Base-by-base conservation (phyloP, 2,888 invertebrate species). In the Leucophenga montana region DNA sequence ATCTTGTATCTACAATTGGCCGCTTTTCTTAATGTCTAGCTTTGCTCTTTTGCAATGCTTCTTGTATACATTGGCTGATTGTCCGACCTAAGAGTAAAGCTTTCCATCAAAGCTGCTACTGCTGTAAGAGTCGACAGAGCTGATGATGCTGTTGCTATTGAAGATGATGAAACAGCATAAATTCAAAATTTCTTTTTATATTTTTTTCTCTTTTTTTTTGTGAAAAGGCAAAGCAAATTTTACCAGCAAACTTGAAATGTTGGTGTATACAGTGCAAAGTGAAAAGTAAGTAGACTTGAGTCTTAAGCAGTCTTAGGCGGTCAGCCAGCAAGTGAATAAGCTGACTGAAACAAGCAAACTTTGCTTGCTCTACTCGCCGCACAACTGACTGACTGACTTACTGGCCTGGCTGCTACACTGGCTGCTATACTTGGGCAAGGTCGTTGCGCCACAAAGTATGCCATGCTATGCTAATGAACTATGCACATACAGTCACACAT, bases 201-300 rank as follows among this genome's bases (percentile, higher is more conserved):
- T 46, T 13, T 46, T 3, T 2, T 13, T 46, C 14, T 46, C 3
- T 6, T 13, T 46, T 13, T 46, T 13, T 46, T 46, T 46, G 8
- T 44, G 46, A 13, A 46, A 46, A 46, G 46, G 46, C 46, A 46
- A 46, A n/a, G 46, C 46, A 13, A 46, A 14, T 46, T 46, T 13
- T n/a, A 14, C 2, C 46, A 46, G 46, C 2, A 27, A 27, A 27
- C 27, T 27, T 27, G 27, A 27, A 27, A 3, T 3, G 27, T 27
- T 27, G 27, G 46, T 46, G 46, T 4, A n/a, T 46, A n/a, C 3
- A n/a, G 46, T 46, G 61, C 9, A 44, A 44, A 44, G 39, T 18
- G 44, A 62, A 62, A 62, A 20, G 61, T 44, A 57, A 44, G 44
- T 62, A 44, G 61, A 62, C 61, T 62, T 62, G 61, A 62, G 61